These are phyloP conservation scores for Gallinago solitaria DNA, from an alignment of 2,797 vertebrate genomes.

Conservation along the genomic window DNA sequence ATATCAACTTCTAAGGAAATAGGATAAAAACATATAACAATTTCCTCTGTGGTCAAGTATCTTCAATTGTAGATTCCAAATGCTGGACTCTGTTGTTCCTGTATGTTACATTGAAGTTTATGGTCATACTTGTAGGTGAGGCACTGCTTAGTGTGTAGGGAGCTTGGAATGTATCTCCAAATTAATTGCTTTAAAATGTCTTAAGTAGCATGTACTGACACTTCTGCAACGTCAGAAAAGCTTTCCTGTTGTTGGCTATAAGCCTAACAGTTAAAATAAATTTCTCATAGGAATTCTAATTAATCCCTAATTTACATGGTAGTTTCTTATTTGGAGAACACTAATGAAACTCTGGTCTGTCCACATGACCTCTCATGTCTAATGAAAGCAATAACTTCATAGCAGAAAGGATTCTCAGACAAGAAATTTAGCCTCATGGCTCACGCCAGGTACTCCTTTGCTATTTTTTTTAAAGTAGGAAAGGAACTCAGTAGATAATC, in stretches of 20 bases:
- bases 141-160: background rate
- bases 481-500: background rate
- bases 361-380: background rate
- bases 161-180: background rate
- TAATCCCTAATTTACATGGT: background rate
- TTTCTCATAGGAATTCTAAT: background rate
- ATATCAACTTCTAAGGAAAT: background rate
- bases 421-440: background rate
- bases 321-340: background rate
- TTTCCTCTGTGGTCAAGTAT: background rate
- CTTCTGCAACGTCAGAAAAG: background rate
- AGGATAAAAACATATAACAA: background rate
- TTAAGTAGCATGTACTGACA: background rate
- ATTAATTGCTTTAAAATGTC: background rate
- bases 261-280: background rate
- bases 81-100: background rate
- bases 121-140: background rate
- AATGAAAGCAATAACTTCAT: background rate
- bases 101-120: background rate
- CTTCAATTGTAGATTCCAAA: background rate
- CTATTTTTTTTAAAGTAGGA: background rate
- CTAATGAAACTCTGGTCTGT: background rate
- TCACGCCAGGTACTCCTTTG: background rate
- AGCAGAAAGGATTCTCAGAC: background rate
- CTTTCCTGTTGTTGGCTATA: background rate